These are phyloP conservation scores for Caenorhabditis sp. DNA, from an alignment of 2,888 invertebrate genomes.

Conservation along the genomic window DNA sequence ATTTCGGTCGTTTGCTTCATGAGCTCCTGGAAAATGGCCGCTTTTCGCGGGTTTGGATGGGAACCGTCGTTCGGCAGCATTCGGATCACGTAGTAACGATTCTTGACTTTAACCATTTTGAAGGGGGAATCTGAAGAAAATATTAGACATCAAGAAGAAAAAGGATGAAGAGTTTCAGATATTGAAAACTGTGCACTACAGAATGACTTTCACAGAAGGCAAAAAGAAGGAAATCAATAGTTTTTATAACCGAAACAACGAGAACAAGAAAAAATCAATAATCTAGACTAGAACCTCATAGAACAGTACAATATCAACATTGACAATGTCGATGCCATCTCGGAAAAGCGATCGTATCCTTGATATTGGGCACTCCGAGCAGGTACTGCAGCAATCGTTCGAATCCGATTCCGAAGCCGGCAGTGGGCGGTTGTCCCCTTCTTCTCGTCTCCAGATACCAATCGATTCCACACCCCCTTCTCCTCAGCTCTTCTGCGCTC, in stretches of 20 bases:
- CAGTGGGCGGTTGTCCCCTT: slow-evolving; percentile 91
- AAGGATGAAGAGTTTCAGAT: too few relatives aligned
- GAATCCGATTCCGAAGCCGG: slow-evolving; percentile 96
- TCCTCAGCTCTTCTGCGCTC: slow-evolving; percentile 83
- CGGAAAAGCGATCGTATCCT: slow-evolving; percentile 94
- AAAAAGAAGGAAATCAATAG: too few relatives aligned
- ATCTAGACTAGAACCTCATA: slow-evolving; percentile 1
- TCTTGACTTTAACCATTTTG: slow-evolving; percentile 62
- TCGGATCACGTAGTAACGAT: slow-evolving; percentile 59
- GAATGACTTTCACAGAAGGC: too few relatives aligned
- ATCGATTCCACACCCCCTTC: slow-evolving; percentile 34
- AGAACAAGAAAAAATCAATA: slow-evolving; percentile 15
- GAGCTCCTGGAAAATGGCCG: slow-evolving; percentile 46
- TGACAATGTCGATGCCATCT: slow-evolving; percentile 85
- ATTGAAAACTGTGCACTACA: not conserved
- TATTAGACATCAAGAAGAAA: too few relatives aligned
- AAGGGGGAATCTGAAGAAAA: not conserved
- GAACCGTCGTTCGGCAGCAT: slow-evolving; percentile 43
- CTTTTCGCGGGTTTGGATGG: slow-evolving; percentile 16
- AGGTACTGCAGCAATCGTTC: slow-evolving; percentile 87
- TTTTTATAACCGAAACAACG: not conserved
- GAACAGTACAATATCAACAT: slow-evolving; percentile 56
- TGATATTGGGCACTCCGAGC: slow-evolving; percentile 89
- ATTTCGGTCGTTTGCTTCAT: slow-evolving; percentile 55
- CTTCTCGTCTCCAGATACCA: slow-evolving; percentile 82